Evolutionary conservation across 2,888 invertebrate species (phyloP).

Genomic region (Helobdella robusta): DNA sequence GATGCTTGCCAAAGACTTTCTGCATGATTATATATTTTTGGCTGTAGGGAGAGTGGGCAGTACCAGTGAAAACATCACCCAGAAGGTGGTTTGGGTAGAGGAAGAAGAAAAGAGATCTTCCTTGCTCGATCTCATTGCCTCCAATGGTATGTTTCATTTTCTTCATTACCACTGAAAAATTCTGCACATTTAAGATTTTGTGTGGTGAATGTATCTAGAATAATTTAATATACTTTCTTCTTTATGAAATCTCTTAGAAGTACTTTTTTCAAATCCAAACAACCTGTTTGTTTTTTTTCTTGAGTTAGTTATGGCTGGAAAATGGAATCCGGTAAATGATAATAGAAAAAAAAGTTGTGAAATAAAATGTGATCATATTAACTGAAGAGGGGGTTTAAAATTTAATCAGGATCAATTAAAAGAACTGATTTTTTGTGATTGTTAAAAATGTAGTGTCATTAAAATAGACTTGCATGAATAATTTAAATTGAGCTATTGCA

Average conservation of each 20-base stretch:
- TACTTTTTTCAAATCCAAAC: background rate
- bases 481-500: too few relatives aligned
- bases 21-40: conserved; percentile 95
- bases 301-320: too few relatives aligned
- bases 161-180: background rate
- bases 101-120: conserved; percentile 93
- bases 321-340: too few relatives aligned
- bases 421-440: too few relatives aligned
- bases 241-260: background rate
- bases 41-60: conserved; percentile 98
- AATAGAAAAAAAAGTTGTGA: too few relatives aligned
- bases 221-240: background rate
- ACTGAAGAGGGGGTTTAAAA: too few relatives aligned
- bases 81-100: conserved; percentile 96
- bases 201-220: background rate
- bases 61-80: conserved; percentile 97
- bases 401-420: too few relatives aligned
- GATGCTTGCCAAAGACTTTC: conserved; percentile 90
- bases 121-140: conserved; percentile 84
- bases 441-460: too few relatives aligned
- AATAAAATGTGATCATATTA: too few relatives aligned
- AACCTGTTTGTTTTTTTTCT: too few relatives aligned
- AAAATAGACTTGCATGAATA: too few relatives aligned
- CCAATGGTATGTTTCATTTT: conserved; percentile 46
- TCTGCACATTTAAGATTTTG: background rate